A percentile compares a stretch with the other conserved stretches of the same genome.
Evolutionary conservation across 2,113 vertebrate species (phyloP).

Genomic region (Ameiurus melas): DNA sequence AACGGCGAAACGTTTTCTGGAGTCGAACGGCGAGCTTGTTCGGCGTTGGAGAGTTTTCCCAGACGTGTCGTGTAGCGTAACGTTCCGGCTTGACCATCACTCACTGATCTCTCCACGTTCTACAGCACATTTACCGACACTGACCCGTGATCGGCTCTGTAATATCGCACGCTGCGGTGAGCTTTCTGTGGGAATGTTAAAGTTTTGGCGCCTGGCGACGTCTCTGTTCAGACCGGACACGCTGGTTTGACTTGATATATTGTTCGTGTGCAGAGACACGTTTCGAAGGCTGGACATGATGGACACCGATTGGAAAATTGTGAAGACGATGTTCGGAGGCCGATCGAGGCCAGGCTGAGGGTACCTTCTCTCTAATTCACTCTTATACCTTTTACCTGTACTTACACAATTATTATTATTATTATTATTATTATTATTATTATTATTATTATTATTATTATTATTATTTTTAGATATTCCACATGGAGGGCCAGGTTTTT

Average conservation of each 20-base stretch:
- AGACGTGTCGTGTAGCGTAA: neutral
- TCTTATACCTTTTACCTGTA: neutral
- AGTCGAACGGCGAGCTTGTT: neutral
- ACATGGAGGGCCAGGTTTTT: neutral
- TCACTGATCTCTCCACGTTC: conserved; percentile 9
- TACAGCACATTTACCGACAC: conserved; percentile 33
- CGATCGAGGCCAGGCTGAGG: conserved; percentile 10
- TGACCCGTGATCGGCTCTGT: conserved; percentile 23
- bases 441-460: no score
- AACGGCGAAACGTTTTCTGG: neutral
- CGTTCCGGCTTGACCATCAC: conserved; percentile 6
- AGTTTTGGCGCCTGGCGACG: neutral
- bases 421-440: no score
- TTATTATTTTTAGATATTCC: neutral
- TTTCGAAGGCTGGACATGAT: conserved; percentile 19
- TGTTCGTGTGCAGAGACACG: neutral
- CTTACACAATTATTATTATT: neutral
- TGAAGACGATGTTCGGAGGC: neutral
- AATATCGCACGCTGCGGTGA: conserved; percentile 3
- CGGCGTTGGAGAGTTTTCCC: neutral
- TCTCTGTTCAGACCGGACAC: neutral
- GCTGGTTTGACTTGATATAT: conserved; percentile 26
- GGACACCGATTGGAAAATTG: conserved; percentile 1
- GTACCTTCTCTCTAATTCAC: neutral
- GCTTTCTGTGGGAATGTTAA: neutral